Percentiles rank a stretch among this genome's conserved stretches.
Conservation (phyloP, 1,140 invertebrate genomes). For the Apis laboriosa region DNA sequence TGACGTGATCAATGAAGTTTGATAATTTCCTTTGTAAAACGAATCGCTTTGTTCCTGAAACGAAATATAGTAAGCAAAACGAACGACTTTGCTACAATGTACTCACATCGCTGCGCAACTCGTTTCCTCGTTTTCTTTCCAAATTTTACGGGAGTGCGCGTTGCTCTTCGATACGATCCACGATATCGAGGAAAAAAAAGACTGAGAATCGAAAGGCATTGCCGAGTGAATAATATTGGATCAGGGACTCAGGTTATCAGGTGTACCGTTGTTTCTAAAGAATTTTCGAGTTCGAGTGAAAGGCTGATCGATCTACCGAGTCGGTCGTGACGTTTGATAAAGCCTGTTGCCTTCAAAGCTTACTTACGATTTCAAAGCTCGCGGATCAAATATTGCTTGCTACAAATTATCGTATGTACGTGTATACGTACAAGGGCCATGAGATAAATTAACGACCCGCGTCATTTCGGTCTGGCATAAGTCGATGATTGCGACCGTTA, state of each 20-base stretch:
- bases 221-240: slow-evolving; percentile 9
- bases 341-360: not conserved
- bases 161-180: too few relatives aligned
- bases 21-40: too few relatives aligned
- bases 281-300: slow-evolving; percentile 33
- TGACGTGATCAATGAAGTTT: too few relatives aligned
- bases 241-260: slow-evolving; percentile 9
- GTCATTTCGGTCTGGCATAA: slow-evolving; percentile 1
- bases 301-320: slow-evolving; percentile 25
- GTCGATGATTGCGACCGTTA: not conserved
- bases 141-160: too few relatives aligned
- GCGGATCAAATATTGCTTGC: not conserved
- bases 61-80: too few relatives aligned
- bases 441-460: slow-evolving; percentile 22
- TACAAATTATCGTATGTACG: slow-evolving; percentile 14
- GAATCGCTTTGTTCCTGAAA: too few relatives aligned
- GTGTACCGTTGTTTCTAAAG: slow-evolving; percentile 23
- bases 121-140: too few relatives aligned
- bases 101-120: too few relatives aligned
- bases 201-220: not conserved
- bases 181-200: not conserved
- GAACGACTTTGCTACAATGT: too few relatives aligned
- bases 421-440: too few relatives aligned
- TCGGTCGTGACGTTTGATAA: slow-evolving; percentile 2
- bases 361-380: slow-evolving; percentile 8